Percentiles rank a stretch among this genome's conserved stretches.
These are phyloP conservation scores for Panurus biarmicus DNA, from an alignment of 2,113 vertebrate species.

Conservation along the genomic window DNA sequence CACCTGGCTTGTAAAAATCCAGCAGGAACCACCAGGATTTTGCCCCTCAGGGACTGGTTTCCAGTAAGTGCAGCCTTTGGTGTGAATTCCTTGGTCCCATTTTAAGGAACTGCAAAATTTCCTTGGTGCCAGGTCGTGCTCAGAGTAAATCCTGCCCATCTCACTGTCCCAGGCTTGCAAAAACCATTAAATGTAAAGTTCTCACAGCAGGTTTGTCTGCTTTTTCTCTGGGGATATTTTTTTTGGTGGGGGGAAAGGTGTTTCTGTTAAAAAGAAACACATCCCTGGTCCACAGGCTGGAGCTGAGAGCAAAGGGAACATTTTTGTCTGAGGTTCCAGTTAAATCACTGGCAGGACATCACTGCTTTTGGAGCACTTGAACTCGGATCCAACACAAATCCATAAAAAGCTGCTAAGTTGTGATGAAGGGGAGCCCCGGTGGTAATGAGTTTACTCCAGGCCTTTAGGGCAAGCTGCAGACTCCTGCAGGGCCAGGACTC, in stretches of 20 bases:
- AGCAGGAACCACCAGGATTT: background rate
- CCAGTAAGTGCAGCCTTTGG: constrained; percentile 18
- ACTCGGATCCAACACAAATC: constrained; percentile 59
- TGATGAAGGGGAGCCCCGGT: background rate
- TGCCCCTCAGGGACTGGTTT: background rate
- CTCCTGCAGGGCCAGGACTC: background rate
- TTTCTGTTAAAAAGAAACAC: constrained; percentile 15
- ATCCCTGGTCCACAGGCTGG: background rate
- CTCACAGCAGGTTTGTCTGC: background rate
- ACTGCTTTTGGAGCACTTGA: constrained; percentile 41
- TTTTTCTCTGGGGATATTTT: background rate
- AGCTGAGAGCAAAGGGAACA: constrained; percentile 39
- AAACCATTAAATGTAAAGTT: background rate
- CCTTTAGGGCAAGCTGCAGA: background rate
- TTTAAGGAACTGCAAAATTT: background rate
- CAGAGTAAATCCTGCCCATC: background rate
- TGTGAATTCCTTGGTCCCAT: background rate
- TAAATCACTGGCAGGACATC: constrained; percentile 60
- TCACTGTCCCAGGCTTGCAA: background rate
- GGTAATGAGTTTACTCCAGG: background rate
- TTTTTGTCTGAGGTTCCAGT: constrained; percentile 30
- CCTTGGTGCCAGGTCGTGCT: background rate
- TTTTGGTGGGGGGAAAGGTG: background rate
- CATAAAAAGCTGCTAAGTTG: constrained; percentile 57
- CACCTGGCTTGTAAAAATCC: constrained; percentile 47